Conservation (phyloP, 2,113 vertebrate genomes). For the Xenus cinereus region DNA sequence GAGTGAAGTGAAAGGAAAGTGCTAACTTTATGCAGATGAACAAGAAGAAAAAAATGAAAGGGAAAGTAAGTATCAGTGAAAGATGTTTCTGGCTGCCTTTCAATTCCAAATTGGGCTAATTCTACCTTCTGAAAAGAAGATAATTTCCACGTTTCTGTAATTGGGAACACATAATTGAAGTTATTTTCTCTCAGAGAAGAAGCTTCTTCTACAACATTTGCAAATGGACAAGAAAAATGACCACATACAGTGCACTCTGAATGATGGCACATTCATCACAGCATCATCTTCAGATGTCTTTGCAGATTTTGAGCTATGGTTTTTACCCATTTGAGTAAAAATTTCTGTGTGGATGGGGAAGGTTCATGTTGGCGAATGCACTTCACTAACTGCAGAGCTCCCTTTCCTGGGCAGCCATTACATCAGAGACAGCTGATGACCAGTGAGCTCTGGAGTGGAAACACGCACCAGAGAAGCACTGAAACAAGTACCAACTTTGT, state of each 20-base stretch:
- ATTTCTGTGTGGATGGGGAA: not conserved
- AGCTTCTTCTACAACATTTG: conserved; percentile 64
- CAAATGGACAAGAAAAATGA: conserved; percentile 72
- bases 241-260: conserved; percentile 1
- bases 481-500: not conserved
- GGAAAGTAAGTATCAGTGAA: conserved; percentile 63
- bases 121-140: conserved; percentile 79
- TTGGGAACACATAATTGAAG: conserved; percentile 78
- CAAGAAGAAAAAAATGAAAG: not conserved
- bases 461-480: not conserved
- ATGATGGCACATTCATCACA: conserved; percentile 49
- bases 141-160: conserved; percentile 76
- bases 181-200: conserved; percentile 73
- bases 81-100: conserved; percentile 70
- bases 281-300: conserved; percentile 27
- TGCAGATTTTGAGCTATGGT: conserved; percentile 3
- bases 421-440: not conserved
- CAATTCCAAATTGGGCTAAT: conserved; percentile 73
- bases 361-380: not conserved
- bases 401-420: not conserved
- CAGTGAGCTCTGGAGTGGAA: not conserved
- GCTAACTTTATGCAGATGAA: conserved; percentile 56
- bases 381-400: not conserved
- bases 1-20: conserved; percentile 21
- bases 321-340: not conserved